Base-by-base conservation (phyloP, 1,140 invertebrate genomes). In the Polypedilum pembai region DNA sequence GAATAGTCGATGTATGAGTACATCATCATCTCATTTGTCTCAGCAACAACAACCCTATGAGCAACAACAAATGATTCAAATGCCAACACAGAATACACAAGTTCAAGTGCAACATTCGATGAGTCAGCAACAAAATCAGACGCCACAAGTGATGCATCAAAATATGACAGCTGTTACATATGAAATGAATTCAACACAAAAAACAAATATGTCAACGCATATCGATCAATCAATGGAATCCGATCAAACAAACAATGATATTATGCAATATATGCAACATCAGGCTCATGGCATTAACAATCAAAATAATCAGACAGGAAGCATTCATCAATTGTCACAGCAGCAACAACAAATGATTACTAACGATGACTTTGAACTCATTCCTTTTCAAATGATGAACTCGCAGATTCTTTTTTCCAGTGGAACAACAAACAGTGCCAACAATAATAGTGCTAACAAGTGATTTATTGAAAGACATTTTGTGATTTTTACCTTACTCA, bases 31-130 rank as follows among this genome's bases (percentile, higher is more conserved):
- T 77, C 75, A 75, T 74, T 41, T 12, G 77, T 78, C 33, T 74
- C 84, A 82, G 76, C 81, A 18, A 76, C 79, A 24, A 78, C 83
- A 69, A 33, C 24, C 24, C 20, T 18, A 69, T 8, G 65, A 69
- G 20, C 65, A 69, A 18, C 65, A 69, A 18, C 65, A 69, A 33
- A 33, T 33, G 24, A 33, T 33, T 20, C 65, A 69, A 20, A 18
- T 8, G 3, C 3, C 8, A 18, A 69, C 17, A 21, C 65, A 69
- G 18, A 69, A 69, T 69, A 69, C 65, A 69, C 65, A 69, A 20
- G 20, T 69, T 20, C 65, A 18, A 1, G 18, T 21, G 1, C 65
- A 69, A 69, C 56, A 77, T 81, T 1, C 83, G 83, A 75, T 81
- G 81, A 75, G 24, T 78, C 1, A 83, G 79, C 75, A 76, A 79